These are phyloP conservation scores for Microcebus ravelobensis DNA, from an alignment of 2,113 vertebrate genomes.

Conservation along the genomic window DNA sequence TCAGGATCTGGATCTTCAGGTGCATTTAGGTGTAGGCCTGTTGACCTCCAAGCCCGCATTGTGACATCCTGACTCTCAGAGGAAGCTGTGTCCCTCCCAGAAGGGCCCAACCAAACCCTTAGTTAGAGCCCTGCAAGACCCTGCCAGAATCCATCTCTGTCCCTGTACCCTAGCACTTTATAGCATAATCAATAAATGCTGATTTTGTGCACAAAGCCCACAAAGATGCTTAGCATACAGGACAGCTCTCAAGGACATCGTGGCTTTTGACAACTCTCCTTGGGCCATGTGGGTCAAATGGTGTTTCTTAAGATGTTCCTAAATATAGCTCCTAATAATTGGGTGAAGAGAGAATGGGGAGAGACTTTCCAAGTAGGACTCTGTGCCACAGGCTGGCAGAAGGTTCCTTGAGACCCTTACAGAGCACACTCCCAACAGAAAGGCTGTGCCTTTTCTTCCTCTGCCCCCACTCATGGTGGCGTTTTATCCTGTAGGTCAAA, in stretches of 20 bases:
- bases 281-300: conserved; percentile 1
- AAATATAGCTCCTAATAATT: neutral
- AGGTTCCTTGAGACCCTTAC: neutral
- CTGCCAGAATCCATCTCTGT: neutral
- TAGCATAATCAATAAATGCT: neutral
- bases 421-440: neutral
- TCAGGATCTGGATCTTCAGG: neutral
- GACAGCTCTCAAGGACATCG: neutral
- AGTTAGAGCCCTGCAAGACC: neutral
- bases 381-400: neutral
- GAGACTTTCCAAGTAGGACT: neutral
- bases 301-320: conserved; percentile 32
- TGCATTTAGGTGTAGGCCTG: neutral
- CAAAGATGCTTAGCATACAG: neutral
- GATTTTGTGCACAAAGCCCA: neutral
- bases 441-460: neutral
- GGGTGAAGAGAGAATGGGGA: neutral
- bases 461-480: neutral
- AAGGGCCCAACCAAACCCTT: neutral
- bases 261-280: neutral
- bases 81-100: neutral
- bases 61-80: neutral
- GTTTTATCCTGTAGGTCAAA: neutral
- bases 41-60: neutral
- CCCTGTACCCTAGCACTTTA: neutral